Percentiles rank a stretch among this genome's conserved stretches.
phyloP scores from a whole-genome alignment of 1,140 invertebrate species.

The Drosophila sp. region DNA sequence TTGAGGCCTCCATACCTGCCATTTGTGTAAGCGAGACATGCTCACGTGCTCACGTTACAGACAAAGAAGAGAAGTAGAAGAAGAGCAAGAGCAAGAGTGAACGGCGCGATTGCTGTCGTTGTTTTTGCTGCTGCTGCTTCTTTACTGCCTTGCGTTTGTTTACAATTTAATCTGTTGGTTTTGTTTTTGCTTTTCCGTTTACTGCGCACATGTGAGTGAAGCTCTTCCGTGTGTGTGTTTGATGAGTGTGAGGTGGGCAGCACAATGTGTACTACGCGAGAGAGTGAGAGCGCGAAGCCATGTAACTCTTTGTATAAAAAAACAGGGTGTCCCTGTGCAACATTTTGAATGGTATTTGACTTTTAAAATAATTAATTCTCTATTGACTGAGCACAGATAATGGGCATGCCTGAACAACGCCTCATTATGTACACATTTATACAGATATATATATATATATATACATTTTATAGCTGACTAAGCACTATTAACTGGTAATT shows the following conservation, averaged over 20 bases:
- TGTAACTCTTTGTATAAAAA: slow-evolving; percentile 70
- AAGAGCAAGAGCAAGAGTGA: slow-evolving; percentile 57
- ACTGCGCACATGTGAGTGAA: slow-evolving; percentile 70
- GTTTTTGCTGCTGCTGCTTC: slow-evolving; percentile 29
- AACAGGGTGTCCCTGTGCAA: slow-evolving; percentile 62
- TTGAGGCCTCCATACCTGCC: slow-evolving; percentile 18
- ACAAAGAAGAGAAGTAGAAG: slow-evolving; percentile 47
- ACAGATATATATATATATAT: neutral
- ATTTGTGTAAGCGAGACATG: slow-evolving; percentile 60
- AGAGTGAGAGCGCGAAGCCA: slow-evolving; percentile 22
- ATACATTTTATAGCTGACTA: slow-evolving; percentile 8
- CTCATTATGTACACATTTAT: slow-evolving; percentile 13
- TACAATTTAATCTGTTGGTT: slow-evolving; percentile 68
- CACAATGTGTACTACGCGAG: slow-evolving; percentile 23
- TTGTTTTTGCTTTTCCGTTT: slow-evolving; percentile 67
- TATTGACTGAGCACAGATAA: slow-evolving; percentile 38
- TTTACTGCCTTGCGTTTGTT: slow-evolving; percentile 55
- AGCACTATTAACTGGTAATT: slow-evolving; percentile 28
- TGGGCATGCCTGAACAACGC: slow-evolving; percentile 23
- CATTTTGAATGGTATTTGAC: slow-evolving; percentile 35
- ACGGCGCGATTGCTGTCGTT: slow-evolving; percentile 21
- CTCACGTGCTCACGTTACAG: slow-evolving; percentile 75
- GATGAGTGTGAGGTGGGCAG: slow-evolving; percentile 14
- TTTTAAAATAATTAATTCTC: slow-evolving; percentile 23
- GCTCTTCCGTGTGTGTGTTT: slow-evolving; percentile 19